phyloP scores from a whole-genome alignment of 2,888 invertebrate species.

The Drosophila nigricruria region DNA sequence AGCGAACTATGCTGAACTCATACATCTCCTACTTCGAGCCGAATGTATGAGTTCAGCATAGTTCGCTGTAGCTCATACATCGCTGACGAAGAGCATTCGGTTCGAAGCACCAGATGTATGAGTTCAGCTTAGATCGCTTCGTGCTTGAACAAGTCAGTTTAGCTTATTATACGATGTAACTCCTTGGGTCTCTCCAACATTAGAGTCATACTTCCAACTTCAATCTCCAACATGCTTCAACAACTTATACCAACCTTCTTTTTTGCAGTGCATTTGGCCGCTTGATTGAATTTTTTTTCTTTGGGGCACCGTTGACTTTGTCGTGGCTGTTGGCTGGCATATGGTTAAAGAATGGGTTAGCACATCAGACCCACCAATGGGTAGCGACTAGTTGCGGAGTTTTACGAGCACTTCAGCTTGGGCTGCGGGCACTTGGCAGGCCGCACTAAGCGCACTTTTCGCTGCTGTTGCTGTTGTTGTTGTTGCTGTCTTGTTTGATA shows the following conservation, averaged over 20 bases:
- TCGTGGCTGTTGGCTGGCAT: slow-evolving; percentile 47
- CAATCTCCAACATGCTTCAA: too few species aligned
- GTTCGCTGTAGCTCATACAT: too few species aligned
- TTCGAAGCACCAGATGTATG: neutral
- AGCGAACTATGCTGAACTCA: too few species aligned
- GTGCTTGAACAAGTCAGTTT: neutral
- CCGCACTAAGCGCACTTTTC: slow-evolving; percentile 44
- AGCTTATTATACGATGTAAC: too few species aligned
- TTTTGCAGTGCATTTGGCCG: slow-evolving; percentile 40
- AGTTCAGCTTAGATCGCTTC: neutral
- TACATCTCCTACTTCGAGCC: too few species aligned
- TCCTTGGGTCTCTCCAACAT: too few species aligned
- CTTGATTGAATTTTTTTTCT: slow-evolving; percentile 71
- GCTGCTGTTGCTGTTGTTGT: slow-evolving; percentile 21
- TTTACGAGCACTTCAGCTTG: slow-evolving; percentile 36
- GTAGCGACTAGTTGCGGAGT: slow-evolving; percentile 1
- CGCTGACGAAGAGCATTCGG: too few species aligned
- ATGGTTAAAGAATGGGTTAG: slow-evolving; percentile 54
- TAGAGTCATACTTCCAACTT: too few species aligned
- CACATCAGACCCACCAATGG: neutral
- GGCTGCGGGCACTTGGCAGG: slow-evolving; percentile 65
- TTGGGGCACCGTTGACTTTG: slow-evolving; percentile 30
- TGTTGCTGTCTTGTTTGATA: slow-evolving; percentile 72
- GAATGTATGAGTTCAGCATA: too few species aligned
- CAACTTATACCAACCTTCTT: too few species aligned